A percentile compares a stretch with the other conserved stretches of the same genome.
Conservation (phyloP, 2,113 vertebrate genomes). For the Anguilla japonica region DNA sequence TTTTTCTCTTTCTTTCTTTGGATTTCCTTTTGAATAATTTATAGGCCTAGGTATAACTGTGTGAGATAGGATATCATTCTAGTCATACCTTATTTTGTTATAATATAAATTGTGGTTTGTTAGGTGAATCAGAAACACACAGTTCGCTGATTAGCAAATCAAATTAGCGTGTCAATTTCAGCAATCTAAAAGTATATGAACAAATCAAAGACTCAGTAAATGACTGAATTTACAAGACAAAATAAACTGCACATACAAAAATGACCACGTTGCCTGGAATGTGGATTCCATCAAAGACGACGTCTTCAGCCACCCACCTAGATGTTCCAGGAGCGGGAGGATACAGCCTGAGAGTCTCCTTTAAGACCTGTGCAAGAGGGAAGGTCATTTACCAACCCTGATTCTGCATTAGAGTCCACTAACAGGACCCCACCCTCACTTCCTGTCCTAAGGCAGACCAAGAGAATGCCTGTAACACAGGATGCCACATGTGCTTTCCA, state of each 20-base stretch:
- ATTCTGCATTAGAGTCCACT: background rate
- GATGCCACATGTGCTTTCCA: no score
- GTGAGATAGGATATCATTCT: no score
- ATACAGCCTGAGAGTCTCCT: constrained; percentile 85
- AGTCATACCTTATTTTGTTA: no score
- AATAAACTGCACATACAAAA: constrained; percentile 35
- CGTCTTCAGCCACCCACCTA: constrained; percentile 71
- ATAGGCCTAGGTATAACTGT: no score
- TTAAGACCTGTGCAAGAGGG: constrained; percentile 76
- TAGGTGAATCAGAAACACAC: background rate
- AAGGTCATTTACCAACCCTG: background rate
- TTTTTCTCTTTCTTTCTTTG: no score
- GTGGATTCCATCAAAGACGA: constrained; percentile 64
- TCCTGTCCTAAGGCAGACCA: background rate
- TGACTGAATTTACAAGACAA: no score
- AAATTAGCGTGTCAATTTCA: no score
- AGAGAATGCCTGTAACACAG: no score
- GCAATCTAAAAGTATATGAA: no score
- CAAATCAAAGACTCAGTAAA: no score
- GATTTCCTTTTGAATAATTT: no score
- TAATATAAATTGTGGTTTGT: background rate
- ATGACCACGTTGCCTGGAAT: constrained; percentile 63
- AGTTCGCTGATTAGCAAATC: background rate
- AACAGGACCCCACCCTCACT: background rate
- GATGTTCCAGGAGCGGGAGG: constrained; percentile 71